A percentile compares a stretch with the other conserved stretches of the same genome.
These are phyloP conservation scores for Irena cyanogastra DNA, from an alignment of 2,113 vertebrate genomes.

Conservation along the genomic window DNA sequence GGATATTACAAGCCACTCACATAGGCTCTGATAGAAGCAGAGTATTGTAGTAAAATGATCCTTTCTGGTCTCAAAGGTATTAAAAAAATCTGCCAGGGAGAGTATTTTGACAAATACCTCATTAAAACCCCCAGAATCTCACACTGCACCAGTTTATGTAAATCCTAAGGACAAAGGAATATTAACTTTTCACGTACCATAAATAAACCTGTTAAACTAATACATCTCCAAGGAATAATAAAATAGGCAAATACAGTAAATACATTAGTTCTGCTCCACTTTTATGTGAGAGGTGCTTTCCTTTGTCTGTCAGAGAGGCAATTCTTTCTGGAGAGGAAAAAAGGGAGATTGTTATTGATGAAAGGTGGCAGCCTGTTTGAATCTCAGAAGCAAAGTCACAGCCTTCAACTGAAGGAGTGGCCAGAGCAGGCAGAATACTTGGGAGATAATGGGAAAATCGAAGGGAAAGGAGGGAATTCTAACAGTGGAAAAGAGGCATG, in stretches of 20 bases:
- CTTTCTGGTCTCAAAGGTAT: conserved; percentile 34
- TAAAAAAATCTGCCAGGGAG: conserved; percentile 7
- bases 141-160: conserved; percentile 45
- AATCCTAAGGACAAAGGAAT: conserved; percentile 66
- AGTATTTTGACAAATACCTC: conserved; percentile 49
- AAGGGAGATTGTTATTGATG: not conserved
- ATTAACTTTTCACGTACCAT: conserved; percentile 63
- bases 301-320: conserved; percentile 9
- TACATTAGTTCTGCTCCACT: conserved; percentile 69
- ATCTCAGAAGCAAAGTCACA: not conserved
- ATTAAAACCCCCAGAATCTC: conserved; percentile 46
- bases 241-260: conserved; percentile 62
- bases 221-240: conserved; percentile 62
- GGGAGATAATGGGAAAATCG: not conserved
- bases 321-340: not conserved
- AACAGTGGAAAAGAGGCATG: not conserved
- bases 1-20: conserved; percentile 27
- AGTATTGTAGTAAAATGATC: conserved; percentile 45
- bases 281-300: conserved; percentile 51
- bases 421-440: not conserved
- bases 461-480: not conserved
- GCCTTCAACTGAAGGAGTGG: not conserved
- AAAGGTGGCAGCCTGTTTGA: conserved; percentile 30
- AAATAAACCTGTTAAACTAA: conserved; percentile 68
- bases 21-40: not conserved